Percentiles rank a stretch among this genome's conserved stretches.
These are phyloP conservation scores for Tachysurus fulvidraco DNA, from an alignment of 2,113 vertebrate species.

Conservation along the genomic window DNA sequence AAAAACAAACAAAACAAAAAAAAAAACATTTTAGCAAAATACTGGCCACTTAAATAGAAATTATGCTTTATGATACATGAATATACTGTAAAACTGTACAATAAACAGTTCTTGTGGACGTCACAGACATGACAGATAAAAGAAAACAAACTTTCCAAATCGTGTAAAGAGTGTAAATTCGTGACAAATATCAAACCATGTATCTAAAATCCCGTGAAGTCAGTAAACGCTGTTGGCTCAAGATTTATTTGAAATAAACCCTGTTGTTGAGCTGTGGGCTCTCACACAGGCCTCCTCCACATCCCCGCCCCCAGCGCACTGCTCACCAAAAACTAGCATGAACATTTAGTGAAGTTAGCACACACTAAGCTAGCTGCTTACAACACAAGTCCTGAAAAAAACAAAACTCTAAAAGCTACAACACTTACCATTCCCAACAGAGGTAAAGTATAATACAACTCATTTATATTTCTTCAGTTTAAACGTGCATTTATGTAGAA, in stretches of 20 bases:
- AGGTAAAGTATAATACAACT: conserved; percentile 44
- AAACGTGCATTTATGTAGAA: not conserved
- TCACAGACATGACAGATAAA: not conserved
- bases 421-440: conserved; percentile 26
- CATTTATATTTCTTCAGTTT: not conserved
- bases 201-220: not conserved
- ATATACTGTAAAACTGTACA: not conserved
- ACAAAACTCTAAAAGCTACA: conserved; percentile 24
- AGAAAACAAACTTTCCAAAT: not conserved
- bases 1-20: too few species aligned
- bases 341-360: conserved; percentile 60
- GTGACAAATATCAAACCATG: not conserved
- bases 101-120: not conserved
- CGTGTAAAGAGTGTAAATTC: not conserved
- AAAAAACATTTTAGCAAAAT: not conserved
- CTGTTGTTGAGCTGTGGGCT: not conserved
- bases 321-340: conserved; percentile 74
- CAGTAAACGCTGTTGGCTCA: not conserved
- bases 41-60: too few species aligned
- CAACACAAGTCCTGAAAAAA: conserved; percentile 35
- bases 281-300: conserved; percentile 47
- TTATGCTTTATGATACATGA: too few species aligned
- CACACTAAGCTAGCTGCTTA: conserved; percentile 58
- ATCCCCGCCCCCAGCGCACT: conserved; percentile 69
- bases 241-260: not conserved